phyloP scores from a whole-genome alignment of 2,797 vertebrate genomes.

The Peromyscus attwateri region DNA sequence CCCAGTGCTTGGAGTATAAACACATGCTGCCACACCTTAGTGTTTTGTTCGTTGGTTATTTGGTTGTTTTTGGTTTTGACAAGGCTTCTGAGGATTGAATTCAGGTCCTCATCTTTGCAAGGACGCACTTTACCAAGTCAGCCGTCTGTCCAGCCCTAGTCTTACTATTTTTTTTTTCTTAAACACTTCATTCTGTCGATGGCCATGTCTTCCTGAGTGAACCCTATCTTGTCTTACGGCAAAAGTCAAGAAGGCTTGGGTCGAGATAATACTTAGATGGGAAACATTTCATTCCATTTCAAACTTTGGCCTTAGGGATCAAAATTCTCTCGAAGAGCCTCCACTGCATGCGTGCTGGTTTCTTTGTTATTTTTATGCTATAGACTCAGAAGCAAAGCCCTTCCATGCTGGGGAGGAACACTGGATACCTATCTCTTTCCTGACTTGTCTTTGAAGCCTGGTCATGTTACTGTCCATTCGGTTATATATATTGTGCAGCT shows the following conservation, averaged over 20 bases:
- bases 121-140: background rate
- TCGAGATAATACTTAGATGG: background rate
- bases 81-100: background rate
- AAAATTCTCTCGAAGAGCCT: conserved; percentile 31
- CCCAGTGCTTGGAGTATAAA: background rate
- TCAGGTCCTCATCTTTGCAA: background rate
- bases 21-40: no score
- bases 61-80: background rate
- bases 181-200: background rate
- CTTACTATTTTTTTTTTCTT: background rate
- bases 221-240: background rate
- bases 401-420: background rate
- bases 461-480: conserved; percentile 76
- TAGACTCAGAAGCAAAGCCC: conserved; percentile 34
- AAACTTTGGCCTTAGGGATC: conserved; percentile 43
- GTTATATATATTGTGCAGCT: conserved; percentile 80
- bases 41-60: background rate
- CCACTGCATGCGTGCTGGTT: background rate
- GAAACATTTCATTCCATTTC: conserved; percentile 59
- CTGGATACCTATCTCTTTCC: conserved; percentile 43
- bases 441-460: conserved; percentile 73
- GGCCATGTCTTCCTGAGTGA: background rate
- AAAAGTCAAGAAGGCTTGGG: background rate
- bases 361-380: conserved; percentile 73
- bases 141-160: background rate